Evolutionary conservation across 2,797 vertebrate genomes (phyloP).

Genomic region (Gila robusta): DNA sequence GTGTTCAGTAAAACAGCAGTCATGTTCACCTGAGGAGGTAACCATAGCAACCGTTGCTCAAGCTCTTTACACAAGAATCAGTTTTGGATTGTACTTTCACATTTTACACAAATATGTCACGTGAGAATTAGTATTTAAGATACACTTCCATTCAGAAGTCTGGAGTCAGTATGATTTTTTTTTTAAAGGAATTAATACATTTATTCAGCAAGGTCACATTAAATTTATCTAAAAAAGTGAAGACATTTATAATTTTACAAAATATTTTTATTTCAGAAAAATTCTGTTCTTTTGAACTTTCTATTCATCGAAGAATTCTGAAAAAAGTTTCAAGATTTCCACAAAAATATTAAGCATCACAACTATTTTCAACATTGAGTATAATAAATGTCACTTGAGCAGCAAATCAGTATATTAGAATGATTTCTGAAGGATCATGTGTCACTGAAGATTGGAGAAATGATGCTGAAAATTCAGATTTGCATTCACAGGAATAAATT

Average conservation of each 20-base stretch:
- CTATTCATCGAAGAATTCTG: background rate
- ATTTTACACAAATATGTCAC: background rate
- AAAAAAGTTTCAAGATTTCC: no score
- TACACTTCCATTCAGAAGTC: background rate
- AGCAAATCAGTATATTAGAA: no score
- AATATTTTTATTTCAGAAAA: background rate
- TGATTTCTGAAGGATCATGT: no score
- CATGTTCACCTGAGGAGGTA: background rate
- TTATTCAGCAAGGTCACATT: background rate
- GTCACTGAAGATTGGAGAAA: no score
- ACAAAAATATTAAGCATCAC: no score
- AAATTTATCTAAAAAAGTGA: background rate
- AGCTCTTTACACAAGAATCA: background rate
- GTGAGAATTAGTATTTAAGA: background rate
- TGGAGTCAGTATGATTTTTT: background rate
- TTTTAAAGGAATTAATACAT: background rate
- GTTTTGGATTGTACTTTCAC: background rate
- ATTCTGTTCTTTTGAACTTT: background rate
- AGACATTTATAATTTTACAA: background rate
- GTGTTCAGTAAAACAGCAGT: slow-evolving; percentile 1
- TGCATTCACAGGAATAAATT: no score
- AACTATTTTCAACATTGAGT: no score
- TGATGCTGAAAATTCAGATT: no score
- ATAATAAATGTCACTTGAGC: no score
- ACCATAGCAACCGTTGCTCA: slow-evolving; percentile 2